A percentile compares a stretch with the other conserved stretches of the same genome.
Conservation (phyloP, 2,113 vertebrate genomes). For the Colossoma macropomum region DNA sequence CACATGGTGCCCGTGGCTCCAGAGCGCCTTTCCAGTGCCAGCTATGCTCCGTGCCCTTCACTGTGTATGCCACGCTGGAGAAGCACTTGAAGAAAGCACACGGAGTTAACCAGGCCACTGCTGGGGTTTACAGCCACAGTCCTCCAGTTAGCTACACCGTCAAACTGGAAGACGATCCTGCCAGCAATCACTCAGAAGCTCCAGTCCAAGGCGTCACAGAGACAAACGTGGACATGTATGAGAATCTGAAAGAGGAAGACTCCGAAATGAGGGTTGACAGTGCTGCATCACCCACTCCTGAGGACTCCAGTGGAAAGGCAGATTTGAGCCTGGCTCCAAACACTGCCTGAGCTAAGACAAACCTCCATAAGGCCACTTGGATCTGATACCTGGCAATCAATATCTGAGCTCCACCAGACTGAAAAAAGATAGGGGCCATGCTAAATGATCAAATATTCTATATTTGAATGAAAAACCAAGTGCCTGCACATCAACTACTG, state of each 20-base stretch:
- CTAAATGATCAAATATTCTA: background rate
- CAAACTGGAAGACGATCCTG: conserved; percentile 57
- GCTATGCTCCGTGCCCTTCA: conserved; percentile 83
- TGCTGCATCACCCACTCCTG: conserved; percentile 10
- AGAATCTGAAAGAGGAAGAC: conserved; percentile 59
- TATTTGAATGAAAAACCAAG: conserved; percentile 60
- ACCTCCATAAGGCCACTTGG: background rate
- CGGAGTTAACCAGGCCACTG: conserved; percentile 75
- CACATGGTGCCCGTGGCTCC: conserved; percentile 78
- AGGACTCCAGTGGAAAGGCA: conserved; percentile 36
- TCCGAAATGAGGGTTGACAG: conserved; percentile 56
- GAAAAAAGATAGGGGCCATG: background rate
- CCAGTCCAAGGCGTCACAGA: conserved; percentile 14
- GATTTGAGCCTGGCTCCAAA: conserved; percentile 60
- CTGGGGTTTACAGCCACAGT: conserved; percentile 67
- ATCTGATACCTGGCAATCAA: conserved; percentile 9
- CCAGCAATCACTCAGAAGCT: conserved; percentile 8
- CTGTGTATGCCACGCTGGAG: conserved; percentile 85
- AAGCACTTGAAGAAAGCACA: conserved; percentile 86
- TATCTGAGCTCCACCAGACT: background rate
- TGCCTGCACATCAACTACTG: conserved; percentile 61
- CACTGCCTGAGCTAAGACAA: conserved; percentile 25
- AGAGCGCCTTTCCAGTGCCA: conserved; percentile 83
- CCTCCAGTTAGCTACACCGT: conserved; percentile 58
- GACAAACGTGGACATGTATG: conserved; percentile 12